phyloP scores from a whole-genome alignment of 2,888 invertebrate species.

The Thereva nobilitata region DNA sequence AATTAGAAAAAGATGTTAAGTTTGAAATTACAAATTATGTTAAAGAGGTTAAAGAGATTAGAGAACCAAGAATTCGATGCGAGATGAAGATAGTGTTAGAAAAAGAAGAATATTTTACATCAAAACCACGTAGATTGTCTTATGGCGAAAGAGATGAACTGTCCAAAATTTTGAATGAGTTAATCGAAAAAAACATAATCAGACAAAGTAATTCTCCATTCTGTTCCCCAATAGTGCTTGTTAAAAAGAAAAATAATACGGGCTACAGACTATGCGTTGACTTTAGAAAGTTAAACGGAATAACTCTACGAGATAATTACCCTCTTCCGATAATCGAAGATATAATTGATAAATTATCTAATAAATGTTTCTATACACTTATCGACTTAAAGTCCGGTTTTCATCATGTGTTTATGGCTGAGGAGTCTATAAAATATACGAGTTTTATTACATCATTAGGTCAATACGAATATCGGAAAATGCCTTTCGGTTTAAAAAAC shows the following conservation, averaged over 20 bases:
- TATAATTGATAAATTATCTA: constrained; percentile 37
- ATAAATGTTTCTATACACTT: constrained; percentile 41
- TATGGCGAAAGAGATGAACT: background rate
- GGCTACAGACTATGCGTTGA: constrained; percentile 40
- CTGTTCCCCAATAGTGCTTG: constrained; percentile 38
- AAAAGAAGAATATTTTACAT: background rate
- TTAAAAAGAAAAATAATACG: constrained; percentile 37
- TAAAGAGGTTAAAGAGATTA: background rate
- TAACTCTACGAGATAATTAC: constrained; percentile 39
- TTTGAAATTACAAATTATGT: too few relatives aligned
- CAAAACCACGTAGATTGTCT: background rate
- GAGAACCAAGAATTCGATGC: background rate
- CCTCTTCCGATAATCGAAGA: constrained; percentile 42
- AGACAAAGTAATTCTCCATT: constrained; percentile 35
- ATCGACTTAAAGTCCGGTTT: constrained; percentile 44
- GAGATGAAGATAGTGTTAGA: constrained; percentile 8
- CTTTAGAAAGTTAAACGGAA: constrained; percentile 41
- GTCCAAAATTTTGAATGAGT: constrained; percentile 18
- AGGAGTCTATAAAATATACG: constrained; percentile 42
- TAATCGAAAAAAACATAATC: constrained; percentile 25
- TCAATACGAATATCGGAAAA: constrained; percentile 40
- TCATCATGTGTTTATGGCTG: constrained; percentile 40
- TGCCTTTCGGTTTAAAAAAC: constrained; percentile 43
- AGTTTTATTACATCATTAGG: constrained; percentile 43
- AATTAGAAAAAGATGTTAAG: too few relatives aligned